phyloP scores from a whole-genome alignment of 2,888 invertebrate species.

The Leptopilina syphax region DNA sequence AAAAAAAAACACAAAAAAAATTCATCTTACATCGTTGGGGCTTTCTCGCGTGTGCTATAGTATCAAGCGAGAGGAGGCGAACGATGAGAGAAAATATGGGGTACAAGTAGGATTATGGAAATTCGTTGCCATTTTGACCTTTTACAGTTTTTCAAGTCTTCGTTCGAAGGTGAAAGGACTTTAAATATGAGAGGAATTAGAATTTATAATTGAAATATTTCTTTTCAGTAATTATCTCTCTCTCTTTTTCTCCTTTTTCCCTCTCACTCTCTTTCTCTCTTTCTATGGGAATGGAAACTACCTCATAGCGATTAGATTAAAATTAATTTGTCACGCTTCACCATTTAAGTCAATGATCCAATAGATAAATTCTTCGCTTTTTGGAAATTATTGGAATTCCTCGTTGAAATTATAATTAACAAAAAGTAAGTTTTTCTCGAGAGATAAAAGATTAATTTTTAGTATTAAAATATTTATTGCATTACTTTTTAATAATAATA shows the following conservation, averaged over 20 bases:
- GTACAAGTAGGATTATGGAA: constrained; percentile 26
- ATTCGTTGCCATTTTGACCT: constrained; percentile 17
- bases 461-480: too few relatives aligned
- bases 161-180: constrained; percentile 26
- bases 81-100: constrained; percentile 16
- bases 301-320: neutral
- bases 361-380: neutral
- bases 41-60: neutral
- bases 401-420: too few relatives aligned
- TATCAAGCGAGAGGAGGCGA: too few relatives aligned
- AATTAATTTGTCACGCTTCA: constrained; percentile 19
- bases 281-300: neutral
- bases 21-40: neutral
- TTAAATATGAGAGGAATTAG: constrained; percentile 12
- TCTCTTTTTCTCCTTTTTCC: neutral
- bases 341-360: neutral
- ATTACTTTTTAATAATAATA: too few relatives aligned
- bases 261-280: too few relatives aligned
- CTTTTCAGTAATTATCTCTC: neutral
- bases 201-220: constrained; percentile 21
- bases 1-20: neutral
- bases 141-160: neutral
- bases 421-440: too few relatives aligned
- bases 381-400: neutral
- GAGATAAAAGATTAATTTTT: too few relatives aligned